Conservation (phyloP, 2,888 invertebrate genomes). For the Platerodrilus igneus region DNA sequence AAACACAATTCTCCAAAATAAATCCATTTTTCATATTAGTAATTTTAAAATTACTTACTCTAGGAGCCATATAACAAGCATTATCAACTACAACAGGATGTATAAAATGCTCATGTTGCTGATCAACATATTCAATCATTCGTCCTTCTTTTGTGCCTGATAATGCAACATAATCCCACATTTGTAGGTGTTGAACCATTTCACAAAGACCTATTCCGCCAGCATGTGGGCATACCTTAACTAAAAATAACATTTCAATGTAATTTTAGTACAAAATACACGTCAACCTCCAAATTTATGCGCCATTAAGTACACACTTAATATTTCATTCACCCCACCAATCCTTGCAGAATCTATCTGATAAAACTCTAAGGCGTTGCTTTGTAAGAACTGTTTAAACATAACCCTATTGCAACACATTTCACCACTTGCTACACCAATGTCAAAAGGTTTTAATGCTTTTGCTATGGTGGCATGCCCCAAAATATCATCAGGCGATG, state of each 20-base stretch:
- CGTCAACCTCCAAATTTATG: constrained; percentile 74
- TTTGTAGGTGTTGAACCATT: constrained; percentile 88
- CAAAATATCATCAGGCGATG: constrained; percentile 85
- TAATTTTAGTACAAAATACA: no score
- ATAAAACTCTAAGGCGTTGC: constrained; percentile 76
- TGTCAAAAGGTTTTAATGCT: constrained; percentile 66
- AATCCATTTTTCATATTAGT: no score
- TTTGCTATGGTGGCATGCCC: constrained; percentile 78
- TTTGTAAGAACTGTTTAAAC: constrained; percentile 86
- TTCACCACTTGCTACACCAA: constrained; percentile 88
- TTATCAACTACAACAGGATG: constrained; percentile 65
- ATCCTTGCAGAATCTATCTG: constrained; percentile 88
- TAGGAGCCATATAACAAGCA: constrained; percentile 72
- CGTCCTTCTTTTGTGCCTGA: constrained; percentile 67
- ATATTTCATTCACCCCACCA: constrained; percentile 83
- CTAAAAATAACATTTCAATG: no score
- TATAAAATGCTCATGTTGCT: constrained; percentile 84
- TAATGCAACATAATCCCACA: constrained; percentile 78
- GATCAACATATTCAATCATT: constrained; percentile 82
- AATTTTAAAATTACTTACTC: no score
- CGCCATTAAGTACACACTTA: constrained; percentile 86
- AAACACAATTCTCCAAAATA: no score
- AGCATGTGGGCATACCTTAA: constrained; percentile 90
- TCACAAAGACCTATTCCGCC: constrained; percentile 93
- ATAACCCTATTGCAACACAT: constrained; percentile 88